These are phyloP conservation scores for Conus betulinus DNA, from an alignment of 1,140 invertebrate species.

Conservation along the genomic window DNA sequence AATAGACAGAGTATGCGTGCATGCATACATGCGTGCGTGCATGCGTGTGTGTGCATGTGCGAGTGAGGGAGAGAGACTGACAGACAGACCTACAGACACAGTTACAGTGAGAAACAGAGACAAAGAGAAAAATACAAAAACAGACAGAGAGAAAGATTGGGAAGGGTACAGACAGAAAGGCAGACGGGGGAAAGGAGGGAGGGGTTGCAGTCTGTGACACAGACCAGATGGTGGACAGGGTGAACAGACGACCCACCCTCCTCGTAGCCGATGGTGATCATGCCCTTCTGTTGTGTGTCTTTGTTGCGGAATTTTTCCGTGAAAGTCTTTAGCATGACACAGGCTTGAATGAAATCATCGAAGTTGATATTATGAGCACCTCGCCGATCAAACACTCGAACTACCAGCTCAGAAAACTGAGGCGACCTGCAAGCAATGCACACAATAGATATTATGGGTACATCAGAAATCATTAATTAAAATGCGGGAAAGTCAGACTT, in stretches of 20 bases:
- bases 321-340: conserved; percentile 75
- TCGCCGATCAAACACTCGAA: conserved; percentile 71
- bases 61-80: no score
- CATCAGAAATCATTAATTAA: neutral
- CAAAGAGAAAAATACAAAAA: neutral
- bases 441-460: neutral
- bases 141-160: no score
- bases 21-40: no score
- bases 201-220: neutral
- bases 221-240: no score
- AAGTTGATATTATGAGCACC: conserved; percentile 71
- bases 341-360: conserved; percentile 77
- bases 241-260: conserved; percentile 61
- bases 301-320: conserved; percentile 74
- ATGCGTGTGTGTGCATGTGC: no score
- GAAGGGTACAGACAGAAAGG: no score
- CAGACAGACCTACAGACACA: no score
- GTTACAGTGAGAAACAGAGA: neutral
- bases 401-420: conserved; percentile 71
- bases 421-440: conserved; percentile 66
- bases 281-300: conserved; percentile 67
- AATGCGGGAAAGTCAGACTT: no score
- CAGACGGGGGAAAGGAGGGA: neutral
- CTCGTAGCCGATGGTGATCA: conserved; percentile 73
- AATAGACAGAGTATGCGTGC: neutral